These are phyloP conservation scores for Leptinotarsa tumamoca DNA, from an alignment of 2,888 invertebrate species.

Conservation along the genomic window DNA sequence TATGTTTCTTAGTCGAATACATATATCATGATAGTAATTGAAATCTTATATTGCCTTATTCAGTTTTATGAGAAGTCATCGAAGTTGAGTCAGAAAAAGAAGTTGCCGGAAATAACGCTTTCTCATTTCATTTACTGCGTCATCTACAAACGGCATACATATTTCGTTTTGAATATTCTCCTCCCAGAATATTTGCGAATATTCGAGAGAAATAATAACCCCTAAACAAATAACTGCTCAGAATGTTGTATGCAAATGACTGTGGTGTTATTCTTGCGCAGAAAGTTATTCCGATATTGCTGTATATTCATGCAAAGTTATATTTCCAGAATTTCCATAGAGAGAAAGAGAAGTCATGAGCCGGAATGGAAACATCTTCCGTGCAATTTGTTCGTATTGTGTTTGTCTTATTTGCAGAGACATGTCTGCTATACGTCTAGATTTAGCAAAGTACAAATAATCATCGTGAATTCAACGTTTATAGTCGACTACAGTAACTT, in stretches of 20 bases:
- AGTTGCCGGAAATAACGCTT: no score
- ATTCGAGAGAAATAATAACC: not conserved
- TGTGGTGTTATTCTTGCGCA: slow-evolving; percentile 18
- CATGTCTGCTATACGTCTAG: slow-evolving; percentile 55
- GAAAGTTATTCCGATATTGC: slow-evolving; percentile 12
- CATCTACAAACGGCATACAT: not conserved
- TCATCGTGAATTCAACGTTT: slow-evolving; percentile 55
- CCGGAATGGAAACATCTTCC: slow-evolving; percentile 21
- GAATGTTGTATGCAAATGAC: slow-evolving; percentile 20
- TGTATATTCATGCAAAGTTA: slow-evolving; percentile 22
- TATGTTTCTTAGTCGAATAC: no score
- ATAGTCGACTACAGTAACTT: slow-evolving; percentile 52
- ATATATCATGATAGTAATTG: no score
- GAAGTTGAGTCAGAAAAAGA: no score
- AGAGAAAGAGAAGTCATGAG: slow-evolving; percentile 18
- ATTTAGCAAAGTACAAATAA: slow-evolving; percentile 57
- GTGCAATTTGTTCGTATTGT: slow-evolving; percentile 51
- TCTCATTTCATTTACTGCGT: not conserved
- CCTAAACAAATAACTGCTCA: slow-evolving; percentile 17
- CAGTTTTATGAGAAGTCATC: no score
- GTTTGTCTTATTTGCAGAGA: slow-evolving; percentile 47
- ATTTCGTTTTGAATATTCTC: not conserved
- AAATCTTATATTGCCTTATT: no score
- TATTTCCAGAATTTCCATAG: slow-evolving; percentile 17
- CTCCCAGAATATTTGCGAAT: not conserved